Conservation (phyloP, 2,797 vertebrate species). For the Chanos chanos region DNA sequence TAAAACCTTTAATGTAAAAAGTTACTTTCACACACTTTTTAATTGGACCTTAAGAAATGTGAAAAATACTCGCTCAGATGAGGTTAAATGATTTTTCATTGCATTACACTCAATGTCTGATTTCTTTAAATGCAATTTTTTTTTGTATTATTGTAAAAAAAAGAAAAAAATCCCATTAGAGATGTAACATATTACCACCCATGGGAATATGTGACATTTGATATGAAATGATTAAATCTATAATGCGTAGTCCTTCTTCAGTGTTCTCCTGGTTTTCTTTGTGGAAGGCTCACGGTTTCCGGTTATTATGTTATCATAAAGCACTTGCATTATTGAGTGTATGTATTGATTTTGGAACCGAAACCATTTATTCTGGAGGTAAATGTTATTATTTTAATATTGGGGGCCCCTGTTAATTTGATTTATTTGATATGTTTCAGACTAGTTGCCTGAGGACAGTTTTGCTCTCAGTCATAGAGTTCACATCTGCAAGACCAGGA, state of each 20-base stretch:
- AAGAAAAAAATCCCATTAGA: conserved; percentile 56
- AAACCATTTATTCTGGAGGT: conserved; percentile 72
- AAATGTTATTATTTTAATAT: conserved; percentile 83
- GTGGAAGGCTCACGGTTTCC: conserved; percentile 69
- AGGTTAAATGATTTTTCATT: conserved; percentile 35
- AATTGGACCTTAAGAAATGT: conserved; percentile 30
- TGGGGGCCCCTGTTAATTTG: conserved; percentile 44
- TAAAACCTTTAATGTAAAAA: conserved; percentile 30
- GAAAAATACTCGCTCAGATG: conserved; percentile 10
- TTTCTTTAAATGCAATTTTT: conserved; percentile 39
- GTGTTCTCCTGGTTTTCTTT: conserved; percentile 63
- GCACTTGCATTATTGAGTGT: conserved; percentile 70
- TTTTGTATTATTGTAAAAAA: conserved; percentile 28
- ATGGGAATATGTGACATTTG: conserved; percentile 76
- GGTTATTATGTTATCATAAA: conserved; percentile 78
- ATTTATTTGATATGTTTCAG: conserved; percentile 60
- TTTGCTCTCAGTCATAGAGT: conserved; percentile 25
- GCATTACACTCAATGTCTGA: conserved; percentile 42
- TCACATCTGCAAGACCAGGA: conserved; percentile 18
- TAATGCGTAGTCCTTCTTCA: conserved; percentile 67
- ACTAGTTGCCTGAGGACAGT: conserved; percentile 60
- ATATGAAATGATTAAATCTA: conserved; percentile 76
- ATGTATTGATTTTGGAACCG: conserved; percentile 75
- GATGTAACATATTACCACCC: conserved; percentile 66
- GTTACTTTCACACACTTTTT: conserved; percentile 38